Evolutionary conservation across 2,888 invertebrate species (phyloP).

Genomic region (Crematogaster levior): DNA sequence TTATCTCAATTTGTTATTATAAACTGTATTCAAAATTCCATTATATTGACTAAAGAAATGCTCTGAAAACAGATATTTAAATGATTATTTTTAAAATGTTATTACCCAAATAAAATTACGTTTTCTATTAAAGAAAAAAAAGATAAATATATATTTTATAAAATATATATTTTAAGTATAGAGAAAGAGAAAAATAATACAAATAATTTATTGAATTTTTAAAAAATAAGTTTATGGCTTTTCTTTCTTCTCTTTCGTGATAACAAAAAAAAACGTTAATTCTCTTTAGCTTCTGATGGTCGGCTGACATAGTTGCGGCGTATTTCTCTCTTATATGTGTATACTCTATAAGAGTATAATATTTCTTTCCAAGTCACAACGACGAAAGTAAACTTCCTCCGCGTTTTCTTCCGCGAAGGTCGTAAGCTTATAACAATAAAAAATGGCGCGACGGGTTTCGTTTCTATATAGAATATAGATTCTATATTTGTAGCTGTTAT

Average conservation of each 20-base stretch:
- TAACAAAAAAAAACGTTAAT: slow-evolving; percentile 19
- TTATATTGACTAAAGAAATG: background rate
- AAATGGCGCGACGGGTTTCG: slow-evolving; percentile 46
- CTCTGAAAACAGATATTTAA: background rate
- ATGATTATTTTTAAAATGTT: background rate
- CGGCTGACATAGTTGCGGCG: slow-evolving; percentile 18
- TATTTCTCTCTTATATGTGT: slow-evolving; percentile 15
- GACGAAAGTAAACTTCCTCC: slow-evolving; percentile 66
- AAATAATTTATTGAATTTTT: background rate
- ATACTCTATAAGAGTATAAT: slow-evolving; percentile 32
- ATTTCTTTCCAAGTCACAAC: slow-evolving; percentile 49
- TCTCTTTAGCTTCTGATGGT: slow-evolving; percentile 6
- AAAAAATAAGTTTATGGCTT: background rate
- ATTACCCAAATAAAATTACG: background rate
- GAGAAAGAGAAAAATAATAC: background rate
- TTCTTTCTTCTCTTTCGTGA: background rate
- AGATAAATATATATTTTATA: too few relatives aligned
- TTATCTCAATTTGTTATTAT: background rate
- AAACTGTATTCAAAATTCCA: background rate
- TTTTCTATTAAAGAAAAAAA: background rate
- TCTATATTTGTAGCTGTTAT: slow-evolving; percentile 65
- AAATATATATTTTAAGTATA: background rate
- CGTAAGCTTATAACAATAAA: slow-evolving; percentile 49
- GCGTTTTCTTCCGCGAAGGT: slow-evolving; percentile 59
- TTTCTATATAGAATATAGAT: slow-evolving; percentile 48